Conservation (phyloP, 2,797 vertebrate genomes). For the Enteromius anoplus region DNA sequence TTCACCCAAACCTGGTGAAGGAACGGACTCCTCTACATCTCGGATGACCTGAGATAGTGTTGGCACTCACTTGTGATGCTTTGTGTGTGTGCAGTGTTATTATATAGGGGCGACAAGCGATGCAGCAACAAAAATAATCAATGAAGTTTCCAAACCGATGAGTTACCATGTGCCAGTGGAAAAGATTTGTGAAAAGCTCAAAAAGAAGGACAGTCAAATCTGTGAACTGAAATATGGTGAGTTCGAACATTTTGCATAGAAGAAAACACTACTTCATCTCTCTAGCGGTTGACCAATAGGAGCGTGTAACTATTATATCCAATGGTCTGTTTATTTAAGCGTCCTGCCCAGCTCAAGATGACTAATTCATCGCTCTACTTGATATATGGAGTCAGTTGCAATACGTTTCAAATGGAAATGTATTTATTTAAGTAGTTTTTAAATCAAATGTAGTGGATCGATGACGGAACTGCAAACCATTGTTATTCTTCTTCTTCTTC, state of each 20-base stretch:
- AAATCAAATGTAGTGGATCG: not conserved
- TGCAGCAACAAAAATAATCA: constrained; percentile 95
- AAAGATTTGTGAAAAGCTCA: constrained; percentile 96
- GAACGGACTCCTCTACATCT: not conserved
- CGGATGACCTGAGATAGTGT: not conserved
- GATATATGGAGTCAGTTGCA: not conserved
- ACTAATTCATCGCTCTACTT: not conserved
- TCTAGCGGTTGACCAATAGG: not conserved
- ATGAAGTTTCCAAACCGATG: constrained; percentile 93
- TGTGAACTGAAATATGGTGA: constrained; percentile 96
- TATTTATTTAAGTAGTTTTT: not conserved
- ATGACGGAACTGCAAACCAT: not conserved
- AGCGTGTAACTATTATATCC: not conserved
- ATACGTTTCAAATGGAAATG: no score
- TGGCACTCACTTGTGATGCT: not conserved
- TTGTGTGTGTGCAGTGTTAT: constrained; percentile 83
- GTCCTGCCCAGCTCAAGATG: not conserved
- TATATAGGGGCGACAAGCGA: constrained; percentile 94
- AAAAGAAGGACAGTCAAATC: constrained; percentile 96
- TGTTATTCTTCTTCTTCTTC: not conserved
- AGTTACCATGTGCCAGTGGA: constrained; percentile 91
- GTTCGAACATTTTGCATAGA: constrained; percentile 54
- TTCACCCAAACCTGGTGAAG: not conserved
- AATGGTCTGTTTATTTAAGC: not conserved
- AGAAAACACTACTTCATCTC: not conserved